These are phyloP conservation scores for Brachionus paranguensis DNA, from an alignment of 1,140 invertebrate genomes.

Conservation along the genomic window DNA sequence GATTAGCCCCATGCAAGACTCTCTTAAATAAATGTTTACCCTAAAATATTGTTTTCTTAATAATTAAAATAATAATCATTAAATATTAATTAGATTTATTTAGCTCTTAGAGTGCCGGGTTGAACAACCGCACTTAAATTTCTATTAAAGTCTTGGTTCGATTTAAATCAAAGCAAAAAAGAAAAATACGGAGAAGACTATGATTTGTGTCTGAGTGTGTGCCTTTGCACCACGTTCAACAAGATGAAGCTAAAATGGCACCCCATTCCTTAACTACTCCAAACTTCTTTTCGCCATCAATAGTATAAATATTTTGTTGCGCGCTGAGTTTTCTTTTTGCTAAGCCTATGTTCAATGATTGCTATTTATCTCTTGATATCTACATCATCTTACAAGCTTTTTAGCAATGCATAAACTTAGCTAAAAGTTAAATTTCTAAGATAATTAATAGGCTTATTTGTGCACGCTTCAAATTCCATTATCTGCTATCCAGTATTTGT, in stretches of 20 bases:
- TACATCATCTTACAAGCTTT: not conserved
- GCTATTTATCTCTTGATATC: not conserved
- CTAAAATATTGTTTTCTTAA: conserved; percentile 1
- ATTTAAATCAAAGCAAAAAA: not conserved
- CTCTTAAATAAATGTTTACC: not conserved
- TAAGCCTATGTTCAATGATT: not conserved
- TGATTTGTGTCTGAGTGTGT: not conserved
- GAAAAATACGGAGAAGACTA: not conserved
- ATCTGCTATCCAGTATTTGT: not conserved
- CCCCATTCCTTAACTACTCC: too few relatives aligned
- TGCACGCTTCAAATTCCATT: not conserved
- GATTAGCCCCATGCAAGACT: not conserved
- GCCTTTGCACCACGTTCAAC: not conserved
- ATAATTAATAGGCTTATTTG: not conserved
- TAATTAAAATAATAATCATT: conserved; percentile 28
- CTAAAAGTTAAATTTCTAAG: not conserved
- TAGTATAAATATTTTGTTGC: too few relatives aligned
- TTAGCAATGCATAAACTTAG: conserved; percentile 1
- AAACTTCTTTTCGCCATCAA: too few relatives aligned
- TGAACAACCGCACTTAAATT: conserved; percentile 15
- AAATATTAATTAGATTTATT: conserved; percentile 3
- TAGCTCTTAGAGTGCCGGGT: not conserved
- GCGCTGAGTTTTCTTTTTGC: not conserved
- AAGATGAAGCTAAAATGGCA: too few relatives aligned
- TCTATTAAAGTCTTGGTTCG: not conserved